Percentiles rank a stretch among this genome's conserved stretches.
Conservation (phyloP, 2,888 invertebrate genomes). For the Drosophila atroscutellata region DNA sequence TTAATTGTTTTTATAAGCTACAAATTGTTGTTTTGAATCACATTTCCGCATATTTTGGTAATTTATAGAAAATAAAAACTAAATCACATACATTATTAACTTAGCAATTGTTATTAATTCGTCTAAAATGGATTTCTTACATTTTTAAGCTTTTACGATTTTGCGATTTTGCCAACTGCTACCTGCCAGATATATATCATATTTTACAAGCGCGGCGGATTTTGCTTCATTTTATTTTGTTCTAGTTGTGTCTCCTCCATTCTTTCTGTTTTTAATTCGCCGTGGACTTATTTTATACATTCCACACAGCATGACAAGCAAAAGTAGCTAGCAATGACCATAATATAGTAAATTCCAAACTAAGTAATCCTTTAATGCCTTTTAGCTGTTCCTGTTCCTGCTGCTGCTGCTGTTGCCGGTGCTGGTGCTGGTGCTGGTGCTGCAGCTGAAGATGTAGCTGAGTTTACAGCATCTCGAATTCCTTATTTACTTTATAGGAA, state of each 20-base stretch:
- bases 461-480: slow-evolving; percentile 63
- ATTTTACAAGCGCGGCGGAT: neutral
- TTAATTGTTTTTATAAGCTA: neutral
- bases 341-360: slow-evolving; percentile 70
- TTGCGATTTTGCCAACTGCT: neutral
- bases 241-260: neutral
- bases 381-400: slow-evolving; percentile 53
- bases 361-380: slow-evolving; percentile 74
- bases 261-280: slow-evolving; percentile 46
- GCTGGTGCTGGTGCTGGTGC: neutral
- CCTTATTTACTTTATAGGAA: slow-evolving; percentile 74
- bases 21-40: neutral
- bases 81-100: neutral
- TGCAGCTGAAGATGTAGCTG: slow-evolving; percentile 24
- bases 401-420: neutral
- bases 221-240: neutral
- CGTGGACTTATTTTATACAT: slow-evolving; percentile 44
- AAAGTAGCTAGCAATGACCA: slow-evolving; percentile 44
- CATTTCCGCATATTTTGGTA: neutral
- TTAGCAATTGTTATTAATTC: neutral
- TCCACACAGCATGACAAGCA: slow-evolving; percentile 38
- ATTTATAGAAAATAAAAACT: neutral
- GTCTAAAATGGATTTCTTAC: neutral
- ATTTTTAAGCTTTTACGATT: neutral
- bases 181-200: neutral